Conservation (phyloP, 2,113 vertebrate species). For the Melanerpes formicivorus region DNA sequence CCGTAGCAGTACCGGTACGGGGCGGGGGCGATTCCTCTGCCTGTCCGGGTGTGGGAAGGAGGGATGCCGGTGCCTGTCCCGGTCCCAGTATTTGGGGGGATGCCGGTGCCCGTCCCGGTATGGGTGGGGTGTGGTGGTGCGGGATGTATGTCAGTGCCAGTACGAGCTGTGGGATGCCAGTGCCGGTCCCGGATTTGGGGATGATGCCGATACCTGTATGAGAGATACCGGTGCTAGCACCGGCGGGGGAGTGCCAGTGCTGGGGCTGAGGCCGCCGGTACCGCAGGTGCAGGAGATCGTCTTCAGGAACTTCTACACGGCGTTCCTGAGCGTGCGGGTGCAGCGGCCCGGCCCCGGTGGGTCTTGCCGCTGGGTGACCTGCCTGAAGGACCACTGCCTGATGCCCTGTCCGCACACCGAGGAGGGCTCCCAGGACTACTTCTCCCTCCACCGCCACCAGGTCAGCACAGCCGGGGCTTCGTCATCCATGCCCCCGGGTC, state of each 20-base stretch:
- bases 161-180: too few relatives aligned
- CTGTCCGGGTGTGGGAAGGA: too few relatives aligned
- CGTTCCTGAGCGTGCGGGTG: slow-evolving; percentile 86
- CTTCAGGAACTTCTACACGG: slow-evolving; percentile 94
- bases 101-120: not conserved
- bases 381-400: slow-evolving; percentile 81
- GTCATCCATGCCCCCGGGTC: not conserved
- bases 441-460: slow-evolving; percentile 85
- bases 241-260: not conserved
- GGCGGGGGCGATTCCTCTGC: not conserved
- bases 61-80: not conserved
- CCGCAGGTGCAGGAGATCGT: slow-evolving; percentile 78
- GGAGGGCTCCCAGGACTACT: slow-evolving; percentile 89
- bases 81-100: rapidly evolving
- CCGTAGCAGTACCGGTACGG: too few relatives aligned
- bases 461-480: slow-evolving; percentile 9
- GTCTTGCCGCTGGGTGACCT: slow-evolving; percentile 82
- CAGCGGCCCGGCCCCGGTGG: slow-evolving; percentile 65
- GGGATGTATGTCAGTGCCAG: too few relatives aligned
- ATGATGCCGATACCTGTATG: rapidly evolving
- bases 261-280: not conserved
- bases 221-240: not conserved
- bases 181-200: not conserved
- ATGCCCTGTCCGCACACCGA: slow-evolving; percentile 93
- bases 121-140: not conserved